These are phyloP conservation scores for Pseudanteris insignis DNA, from an alignment of 2,888 invertebrate genomes.

Conservation along the genomic window DNA sequence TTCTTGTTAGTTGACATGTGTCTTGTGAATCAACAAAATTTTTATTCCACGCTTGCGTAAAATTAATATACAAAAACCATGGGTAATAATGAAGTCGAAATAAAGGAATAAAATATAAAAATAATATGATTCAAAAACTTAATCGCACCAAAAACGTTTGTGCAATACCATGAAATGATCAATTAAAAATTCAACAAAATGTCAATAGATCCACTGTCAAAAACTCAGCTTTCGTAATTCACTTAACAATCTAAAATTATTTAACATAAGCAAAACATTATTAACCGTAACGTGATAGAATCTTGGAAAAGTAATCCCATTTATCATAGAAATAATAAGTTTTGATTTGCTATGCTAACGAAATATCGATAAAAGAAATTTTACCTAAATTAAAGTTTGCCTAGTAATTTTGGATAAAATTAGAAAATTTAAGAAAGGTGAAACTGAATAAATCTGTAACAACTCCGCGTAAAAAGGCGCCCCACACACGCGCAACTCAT, in stretches of 20 bases:
- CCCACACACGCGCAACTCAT: slow-evolving; percentile 23
- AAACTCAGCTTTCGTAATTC: slow-evolving; percentile 4
- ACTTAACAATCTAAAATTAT: slow-evolving; percentile 24
- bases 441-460: slow-evolving; percentile 31
- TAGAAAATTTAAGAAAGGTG: slow-evolving; percentile 9
- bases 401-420: not conserved
- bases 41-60: no score
- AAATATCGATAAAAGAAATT: no score
- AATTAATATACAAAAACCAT: no score
- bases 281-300: slow-evolving; percentile 21
- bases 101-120: no score
- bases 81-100: no score
- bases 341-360: no score
- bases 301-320: no score
- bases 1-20: no score
- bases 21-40: no score
- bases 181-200: slow-evolving; percentile 14
- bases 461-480: slow-evolving; percentile 30
- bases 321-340: no score
- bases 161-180: slow-evolving; percentile 11
- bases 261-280: slow-evolving; percentile 21
- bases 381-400: no score
- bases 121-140: no score
- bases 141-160: slow-evolving; percentile 4
- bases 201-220: slow-evolving; percentile 21